Conservation (phyloP, 2,797 vertebrate species). For the Crocidura indochinensis region DNA sequence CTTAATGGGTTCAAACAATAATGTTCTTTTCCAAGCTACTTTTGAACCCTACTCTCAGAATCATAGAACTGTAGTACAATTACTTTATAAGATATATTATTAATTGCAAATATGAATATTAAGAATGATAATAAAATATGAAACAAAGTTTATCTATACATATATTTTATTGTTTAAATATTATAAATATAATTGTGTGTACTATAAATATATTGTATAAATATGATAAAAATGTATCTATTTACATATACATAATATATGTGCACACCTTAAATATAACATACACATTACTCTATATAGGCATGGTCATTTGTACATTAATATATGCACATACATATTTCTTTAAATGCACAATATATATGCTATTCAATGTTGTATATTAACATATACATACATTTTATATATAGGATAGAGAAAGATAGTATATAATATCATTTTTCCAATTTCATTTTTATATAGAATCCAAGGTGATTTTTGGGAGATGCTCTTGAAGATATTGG, state of each 20-base stretch:
- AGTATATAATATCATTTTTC: neutral
- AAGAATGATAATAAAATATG: no score
- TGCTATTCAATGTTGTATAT: no score
- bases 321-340: neutral
- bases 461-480: slow-evolving; percentile 34
- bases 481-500: slow-evolving; percentile 29
- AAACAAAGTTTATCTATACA: no score
- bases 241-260: neutral
- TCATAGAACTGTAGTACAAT: slow-evolving; percentile 8
- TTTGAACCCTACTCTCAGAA: slow-evolving; percentile 7
- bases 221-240: no score
- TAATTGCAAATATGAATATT: no score
- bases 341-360: neutral
- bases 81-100: neutral
- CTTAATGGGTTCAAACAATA: neutral
- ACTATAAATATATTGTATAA: no score
- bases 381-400: neutral
- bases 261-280: neutral
- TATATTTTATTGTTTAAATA: no score
- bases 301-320: no score
- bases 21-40: slow-evolving; percentile 1
- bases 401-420: neutral
- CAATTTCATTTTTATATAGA: neutral
- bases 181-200: no score
- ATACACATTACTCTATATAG: no score